Evolutionary conservation across 2,113 vertebrate species (phyloP), one percentile per base, ranked within the genome.

Genomic region (Lathamus discolor): DNA sequence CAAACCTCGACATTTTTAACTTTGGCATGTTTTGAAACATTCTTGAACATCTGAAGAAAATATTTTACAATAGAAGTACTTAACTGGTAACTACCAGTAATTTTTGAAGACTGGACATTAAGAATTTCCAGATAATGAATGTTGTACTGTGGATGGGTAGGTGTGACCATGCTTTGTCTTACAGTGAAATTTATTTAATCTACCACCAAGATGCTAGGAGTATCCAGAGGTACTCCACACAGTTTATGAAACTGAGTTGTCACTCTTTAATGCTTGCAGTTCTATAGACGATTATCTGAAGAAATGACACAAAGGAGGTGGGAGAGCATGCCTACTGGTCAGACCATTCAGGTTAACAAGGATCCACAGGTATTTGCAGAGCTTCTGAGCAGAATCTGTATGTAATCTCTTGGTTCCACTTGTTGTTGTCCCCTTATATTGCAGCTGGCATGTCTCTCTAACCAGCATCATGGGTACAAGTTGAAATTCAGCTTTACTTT

Each of bases 251-350:
- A 48, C 0, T 46, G 33, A 59, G 6, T 84, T 86, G 54, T 69
- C 35, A 35, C 31, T 70, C 25, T 92, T 63, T 39, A 52, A 79
- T 35, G 15, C 63, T 16, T 81, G 86, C 89, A 99, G 99, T 99
- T 99, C 98, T 98, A 98, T 70, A 98, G 99, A 95, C 98, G 99
- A 67, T 97, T 99, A 72, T 98, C 98, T 29, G 99, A 99, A 96
- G 99, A 99, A 96, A 99, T 99, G 97, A 99, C 98, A 17, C 99
- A 99, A 77, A 99, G 98, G 93, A 98, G 99, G 92, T 99, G 99
- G 99, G 99, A 99, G 97, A 99, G 69, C 69, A 97, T 98, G 27
- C 98, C 99, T 19, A 97, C 96, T 90, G 98, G 98, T 74, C 99
- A 99, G 90, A 97, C 98, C 22, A 95, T 99, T 59, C 97, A 98